Percentiles rank a stretch among this genome's conserved stretches.
Conservation (phyloP, 2,888 invertebrate species). For the Allolobophora icterica region DNA sequence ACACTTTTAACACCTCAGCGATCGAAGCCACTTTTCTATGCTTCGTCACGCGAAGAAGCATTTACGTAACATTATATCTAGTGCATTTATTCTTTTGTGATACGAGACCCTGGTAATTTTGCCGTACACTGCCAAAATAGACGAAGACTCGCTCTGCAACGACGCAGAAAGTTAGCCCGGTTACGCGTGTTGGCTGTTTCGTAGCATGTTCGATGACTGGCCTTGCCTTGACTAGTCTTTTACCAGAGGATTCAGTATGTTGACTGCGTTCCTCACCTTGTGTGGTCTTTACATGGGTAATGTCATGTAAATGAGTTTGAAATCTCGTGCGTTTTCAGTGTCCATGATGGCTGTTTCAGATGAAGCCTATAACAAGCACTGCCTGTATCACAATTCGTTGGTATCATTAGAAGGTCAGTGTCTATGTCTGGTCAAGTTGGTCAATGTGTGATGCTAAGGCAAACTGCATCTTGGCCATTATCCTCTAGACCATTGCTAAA, state of each 20-base stretch:
- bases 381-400: too few relatives aligned
- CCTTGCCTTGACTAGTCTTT: not conserved
- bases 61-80: slow-evolving; percentile 20
- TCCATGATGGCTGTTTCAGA: too few relatives aligned
- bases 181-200: not conserved
- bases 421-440: too few relatives aligned
- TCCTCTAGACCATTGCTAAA: too few relatives aligned
- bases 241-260: not conserved
- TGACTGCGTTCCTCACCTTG: not conserved
- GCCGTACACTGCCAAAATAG: not conserved
- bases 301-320: too few relatives aligned
- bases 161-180: slow-evolving; percentile 2
- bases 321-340: too few relatives aligned
- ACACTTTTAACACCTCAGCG: slow-evolving; percentile 7
- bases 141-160: slow-evolving; percentile 13
- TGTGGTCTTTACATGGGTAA: too few relatives aligned
- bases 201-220: slow-evolving; percentile 10
- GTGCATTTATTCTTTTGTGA: slow-evolving; percentile 26
- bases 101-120: not conserved
- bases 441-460: too few relatives aligned
- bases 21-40: not conserved
- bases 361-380: too few relatives aligned
- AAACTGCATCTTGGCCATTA: too few relatives aligned
- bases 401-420: too few relatives aligned
- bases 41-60: not conserved